These are phyloP conservation scores for Tragelaphus scriptus DNA, from an alignment of 2,113 vertebrate genomes.

Conservation along the genomic window DNA sequence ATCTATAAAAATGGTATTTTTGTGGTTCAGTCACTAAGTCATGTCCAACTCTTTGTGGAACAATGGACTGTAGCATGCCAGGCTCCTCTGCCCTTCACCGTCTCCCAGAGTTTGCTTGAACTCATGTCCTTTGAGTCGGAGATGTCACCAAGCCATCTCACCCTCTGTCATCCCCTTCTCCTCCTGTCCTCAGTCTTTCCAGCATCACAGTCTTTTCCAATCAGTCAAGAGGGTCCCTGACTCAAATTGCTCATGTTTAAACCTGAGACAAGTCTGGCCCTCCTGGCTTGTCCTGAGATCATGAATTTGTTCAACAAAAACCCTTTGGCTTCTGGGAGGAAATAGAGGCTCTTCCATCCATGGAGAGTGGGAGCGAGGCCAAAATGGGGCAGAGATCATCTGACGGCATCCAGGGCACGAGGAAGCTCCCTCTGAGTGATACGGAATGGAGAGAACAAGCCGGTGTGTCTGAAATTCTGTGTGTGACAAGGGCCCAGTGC, in stretches of 20 bases:
- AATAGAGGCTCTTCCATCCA: neutral
- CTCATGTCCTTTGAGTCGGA: neutral
- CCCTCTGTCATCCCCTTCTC: neutral
- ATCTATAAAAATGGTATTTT: neutral
- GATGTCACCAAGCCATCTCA: neutral
- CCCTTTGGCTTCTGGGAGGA: neutral
- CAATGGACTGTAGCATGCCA: neutral
- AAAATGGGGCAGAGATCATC: neutral
- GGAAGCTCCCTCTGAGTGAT: neutral
- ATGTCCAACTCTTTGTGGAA: rapidly evolving
- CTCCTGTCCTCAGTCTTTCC: neutral
- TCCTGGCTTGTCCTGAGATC: neutral
- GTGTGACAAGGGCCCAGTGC: neutral
- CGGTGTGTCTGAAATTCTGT: neutral
- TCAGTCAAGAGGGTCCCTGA: neutral
- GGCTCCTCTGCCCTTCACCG: neutral
- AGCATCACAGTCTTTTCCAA: neutral
- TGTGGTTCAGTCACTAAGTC: neutral
- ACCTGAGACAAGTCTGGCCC: neutral
- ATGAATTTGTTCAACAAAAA: neutral
- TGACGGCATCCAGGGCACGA: neutral
- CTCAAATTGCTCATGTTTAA: neutral
- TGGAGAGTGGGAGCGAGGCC: neutral
- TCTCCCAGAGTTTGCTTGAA: neutral
- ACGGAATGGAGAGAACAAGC: neutral